phyloP scores from a whole-genome alignment of 2,888 invertebrate genomes.

The Cantharis nigra region DNA sequence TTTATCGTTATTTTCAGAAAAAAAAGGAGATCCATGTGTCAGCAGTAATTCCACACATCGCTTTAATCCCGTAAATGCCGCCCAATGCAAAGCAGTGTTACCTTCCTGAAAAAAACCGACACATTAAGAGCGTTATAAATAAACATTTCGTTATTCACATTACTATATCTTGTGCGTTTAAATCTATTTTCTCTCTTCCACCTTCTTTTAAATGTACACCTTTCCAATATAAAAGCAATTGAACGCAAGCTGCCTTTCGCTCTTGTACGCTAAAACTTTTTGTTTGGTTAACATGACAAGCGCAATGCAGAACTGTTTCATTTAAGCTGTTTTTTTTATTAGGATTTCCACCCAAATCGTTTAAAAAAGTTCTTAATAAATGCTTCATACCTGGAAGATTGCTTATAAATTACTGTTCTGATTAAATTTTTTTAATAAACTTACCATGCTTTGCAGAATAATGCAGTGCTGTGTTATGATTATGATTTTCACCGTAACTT shows the following conservation, averaged over 20 bases:
- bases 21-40: constrained; percentile 63
- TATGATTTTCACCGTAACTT: constrained; percentile 68
- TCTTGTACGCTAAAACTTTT: constrained; percentile 61
- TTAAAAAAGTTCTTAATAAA: constrained; percentile 65
- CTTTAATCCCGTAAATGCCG: constrained; percentile 64
- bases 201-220: constrained; percentile 60
- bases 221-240: constrained; percentile 66
- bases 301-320: constrained; percentile 67
- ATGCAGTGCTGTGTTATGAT: constrained; percentile 70
- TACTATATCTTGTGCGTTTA: constrained; percentile 65
- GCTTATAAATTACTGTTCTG: neutral
- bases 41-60: constrained; percentile 67
- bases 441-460: constrained; percentile 67
- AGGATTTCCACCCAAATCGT: constrained; percentile 68
- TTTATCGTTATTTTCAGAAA: constrained; percentile 65
- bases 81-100: constrained; percentile 70
- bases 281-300: constrained; percentile 60
- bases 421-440: constrained; percentile 57
- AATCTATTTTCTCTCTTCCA: constrained; percentile 62
- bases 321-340: constrained; percentile 68
- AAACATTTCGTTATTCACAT: constrained; percentile 18
- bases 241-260: constrained; percentile 64
- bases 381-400: constrained; percentile 59
- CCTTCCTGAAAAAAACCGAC: constrained; percentile 57
- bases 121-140: neutral